These are phyloP conservation scores for Drosophila mimica DNA, from an alignment of 2,888 invertebrate species.

Conservation along the genomic window DNA sequence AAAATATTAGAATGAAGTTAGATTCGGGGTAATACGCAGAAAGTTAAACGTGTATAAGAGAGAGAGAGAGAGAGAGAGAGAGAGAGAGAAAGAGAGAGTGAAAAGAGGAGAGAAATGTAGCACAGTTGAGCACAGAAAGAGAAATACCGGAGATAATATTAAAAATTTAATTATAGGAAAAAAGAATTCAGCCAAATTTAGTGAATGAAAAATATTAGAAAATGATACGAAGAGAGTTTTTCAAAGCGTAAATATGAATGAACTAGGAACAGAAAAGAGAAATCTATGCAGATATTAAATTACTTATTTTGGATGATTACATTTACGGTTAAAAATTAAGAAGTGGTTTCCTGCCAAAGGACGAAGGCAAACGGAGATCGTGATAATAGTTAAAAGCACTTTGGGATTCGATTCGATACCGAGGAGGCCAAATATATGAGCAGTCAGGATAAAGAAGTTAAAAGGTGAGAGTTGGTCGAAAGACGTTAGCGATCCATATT, in stretches of 20 bases:
- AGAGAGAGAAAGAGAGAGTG: not conserved
- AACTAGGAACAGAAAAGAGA: not conserved
- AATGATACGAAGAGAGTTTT: not conserved
- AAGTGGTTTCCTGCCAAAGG: not conserved
- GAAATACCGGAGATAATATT: not conserved
- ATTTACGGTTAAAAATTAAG: not conserved
- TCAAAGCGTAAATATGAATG: not conserved
- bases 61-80: not conserved
- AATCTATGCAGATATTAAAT: not conserved
- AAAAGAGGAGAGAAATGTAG: not conserved
- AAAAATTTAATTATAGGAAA: not conserved
- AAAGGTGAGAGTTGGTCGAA: no score
- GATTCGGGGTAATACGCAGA: not conserved
- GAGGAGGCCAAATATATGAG: not conserved
- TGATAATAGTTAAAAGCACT: not conserved
- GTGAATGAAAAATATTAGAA: not conserved
- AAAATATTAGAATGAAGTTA: not conserved
- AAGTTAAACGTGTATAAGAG: not conserved
- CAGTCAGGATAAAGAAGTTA: no score
- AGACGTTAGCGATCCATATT: no score
- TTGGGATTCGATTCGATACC: not conserved
- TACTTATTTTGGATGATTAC: not conserved
- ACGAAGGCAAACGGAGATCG: not conserved
- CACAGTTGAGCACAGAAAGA: not conserved
- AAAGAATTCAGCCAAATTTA: not conserved